Evolutionary conservation across 2,888 invertebrate species (phyloP), one percentile per base, ranked within the genome.

Genomic region (Cyaniris semiargus): DNA sequence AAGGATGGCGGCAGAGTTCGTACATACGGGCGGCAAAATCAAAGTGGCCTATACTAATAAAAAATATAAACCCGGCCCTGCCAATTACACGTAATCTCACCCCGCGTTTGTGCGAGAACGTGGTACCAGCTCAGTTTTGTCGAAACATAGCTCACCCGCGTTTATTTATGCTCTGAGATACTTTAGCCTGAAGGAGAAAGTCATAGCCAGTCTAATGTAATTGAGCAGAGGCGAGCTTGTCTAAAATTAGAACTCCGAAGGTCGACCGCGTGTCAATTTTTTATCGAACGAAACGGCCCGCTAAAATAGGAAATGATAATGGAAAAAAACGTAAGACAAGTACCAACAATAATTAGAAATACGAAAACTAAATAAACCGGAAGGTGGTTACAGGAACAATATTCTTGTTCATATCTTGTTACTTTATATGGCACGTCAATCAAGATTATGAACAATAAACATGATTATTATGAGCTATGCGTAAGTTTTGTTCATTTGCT

Each of bases 281-380:
- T 72, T 72, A 72, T 23, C 72, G 21, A 44, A 71, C 38, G 38
- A 44, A 44, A 38, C 70, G 70, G 21, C 44, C 72, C 1, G n/a
- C 8, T 38, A 21, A 38, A 44, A 72, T 72, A 72, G 72, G 72
- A 72, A 72, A 72, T 72, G 38, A 21, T 66, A 21, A 27, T 66
- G 27, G 27, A 66, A 66, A 66, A 58, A 66, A 66, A 21, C 66
- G 27, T 31, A 15, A 27, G 27, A n/a, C 18, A 66, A 31, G 31
- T 23, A 66, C 66, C 27, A 15, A 31, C 27, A 66, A 31, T 31
- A 31, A 66, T 66, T 66, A 66, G 15, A 66, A 66, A 66, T 66
- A 31, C 27, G 27, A 31, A 66, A 66, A 66, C 21, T 27, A 13
- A 13, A 27, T 27, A 5, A 18, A 18, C 66, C 66, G 66, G 66